These are phyloP conservation scores for Pecten maximus DNA, from an alignment of 2,888 invertebrate species.

Conservation along the genomic window DNA sequence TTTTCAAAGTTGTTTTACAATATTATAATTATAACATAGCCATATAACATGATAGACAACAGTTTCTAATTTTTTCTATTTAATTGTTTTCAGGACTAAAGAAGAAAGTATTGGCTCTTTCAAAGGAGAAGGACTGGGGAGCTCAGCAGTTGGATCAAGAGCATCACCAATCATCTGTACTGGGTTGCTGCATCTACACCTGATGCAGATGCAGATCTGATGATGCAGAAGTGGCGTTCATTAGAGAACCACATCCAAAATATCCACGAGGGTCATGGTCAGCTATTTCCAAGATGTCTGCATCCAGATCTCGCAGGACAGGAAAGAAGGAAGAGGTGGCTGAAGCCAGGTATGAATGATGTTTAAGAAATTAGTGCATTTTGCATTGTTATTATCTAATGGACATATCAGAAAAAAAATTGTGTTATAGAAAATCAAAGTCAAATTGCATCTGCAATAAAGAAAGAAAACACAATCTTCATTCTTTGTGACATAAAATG, in stretches of 20 bases:
- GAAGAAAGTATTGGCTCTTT: constrained; percentile 48
- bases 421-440: too few relatives aligned
- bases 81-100: constrained; percentile 46
- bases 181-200: constrained; percentile 58
- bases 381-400: too few relatives aligned
- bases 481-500: too few relatives aligned
- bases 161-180: constrained; percentile 59
- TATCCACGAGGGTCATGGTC: constrained; percentile 50
- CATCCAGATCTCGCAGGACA: constrained; percentile 41
- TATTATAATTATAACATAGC: too few relatives aligned
- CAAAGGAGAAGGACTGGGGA: constrained; percentile 50
- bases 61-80: too few relatives aligned
- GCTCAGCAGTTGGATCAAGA: constrained; percentile 50
- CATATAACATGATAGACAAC: too few relatives aligned
- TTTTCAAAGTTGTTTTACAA: too few relatives aligned
- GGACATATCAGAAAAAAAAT: too few relatives aligned
- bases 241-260: constrained; percentile 59
- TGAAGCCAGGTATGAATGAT: constrained; percentile 56
- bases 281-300: constrained; percentile 46
- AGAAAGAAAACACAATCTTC: too few relatives aligned
- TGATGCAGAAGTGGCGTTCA: constrained; percentile 56
- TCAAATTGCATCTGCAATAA: too few relatives aligned
- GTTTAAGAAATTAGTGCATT: too few relatives aligned
- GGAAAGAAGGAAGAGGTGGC: constrained; percentile 45
- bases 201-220: constrained; percentile 53